Conservation (phyloP, 2,113 vertebrate species). For the Megaptera novaeangliae region DNA sequence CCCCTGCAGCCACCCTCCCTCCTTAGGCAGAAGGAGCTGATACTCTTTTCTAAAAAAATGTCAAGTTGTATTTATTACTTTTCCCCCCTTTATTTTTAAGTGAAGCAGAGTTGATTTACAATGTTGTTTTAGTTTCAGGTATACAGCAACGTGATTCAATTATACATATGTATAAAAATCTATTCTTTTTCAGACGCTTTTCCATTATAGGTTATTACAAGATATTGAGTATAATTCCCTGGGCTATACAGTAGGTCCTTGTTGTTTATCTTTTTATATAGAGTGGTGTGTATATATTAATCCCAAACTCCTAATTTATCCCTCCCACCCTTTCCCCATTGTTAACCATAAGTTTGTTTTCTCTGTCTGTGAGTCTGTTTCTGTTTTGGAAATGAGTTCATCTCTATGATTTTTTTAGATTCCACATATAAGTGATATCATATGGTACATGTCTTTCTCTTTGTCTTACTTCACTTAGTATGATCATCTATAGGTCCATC, state of each 20-base stretch:
- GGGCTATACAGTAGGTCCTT: neutral
- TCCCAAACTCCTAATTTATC: neutral
- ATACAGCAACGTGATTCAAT: neutral
- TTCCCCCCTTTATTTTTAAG: neutral
- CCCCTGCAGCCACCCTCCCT: neutral
- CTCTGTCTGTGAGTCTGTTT: neutral
- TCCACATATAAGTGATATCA: neutral
- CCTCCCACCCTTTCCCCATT: neutral
- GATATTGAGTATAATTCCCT: neutral
- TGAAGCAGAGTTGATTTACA: neutral
- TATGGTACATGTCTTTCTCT: neutral
- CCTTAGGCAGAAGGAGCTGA: neutral
- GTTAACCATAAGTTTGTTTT: neutral
- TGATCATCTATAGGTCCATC: neutral
- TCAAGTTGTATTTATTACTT: neutral
- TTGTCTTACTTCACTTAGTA: neutral
- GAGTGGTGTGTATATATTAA: neutral
- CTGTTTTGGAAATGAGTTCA: neutral
- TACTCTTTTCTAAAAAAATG: neutral
- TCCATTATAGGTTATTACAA: neutral
- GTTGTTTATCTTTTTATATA: neutral
- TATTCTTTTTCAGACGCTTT: neutral
- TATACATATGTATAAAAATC: neutral
- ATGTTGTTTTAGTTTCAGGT: neutral
- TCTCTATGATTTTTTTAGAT: neutral